Conservation (phyloP, 2,113 vertebrate species). For the Petaurus breviceps region DNA sequence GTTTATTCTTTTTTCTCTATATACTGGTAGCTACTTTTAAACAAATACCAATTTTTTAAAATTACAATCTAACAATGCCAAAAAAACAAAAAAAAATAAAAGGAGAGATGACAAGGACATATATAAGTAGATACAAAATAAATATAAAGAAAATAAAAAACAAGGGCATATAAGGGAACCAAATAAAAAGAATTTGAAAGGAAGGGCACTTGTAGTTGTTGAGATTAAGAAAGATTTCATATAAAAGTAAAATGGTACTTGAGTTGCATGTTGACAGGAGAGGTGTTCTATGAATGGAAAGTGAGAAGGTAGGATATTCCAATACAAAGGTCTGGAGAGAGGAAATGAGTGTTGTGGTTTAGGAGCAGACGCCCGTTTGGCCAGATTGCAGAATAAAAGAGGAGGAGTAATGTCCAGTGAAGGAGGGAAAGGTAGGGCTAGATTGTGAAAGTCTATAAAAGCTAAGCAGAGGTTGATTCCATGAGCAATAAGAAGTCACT, state of each 20-base stretch:
- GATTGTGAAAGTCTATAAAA: neutral
- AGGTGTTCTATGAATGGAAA: neutral
- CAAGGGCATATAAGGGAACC: neutral
- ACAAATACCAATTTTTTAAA: constrained; percentile 72
- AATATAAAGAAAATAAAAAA: neutral
- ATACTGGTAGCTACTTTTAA: constrained; percentile 73
- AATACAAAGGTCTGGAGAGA: neutral
- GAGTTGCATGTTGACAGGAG: neutral
- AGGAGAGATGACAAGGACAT: neutral
- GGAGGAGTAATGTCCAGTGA: neutral
- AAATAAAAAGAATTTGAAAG: neutral
- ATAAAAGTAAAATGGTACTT: neutral
- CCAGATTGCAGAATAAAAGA: neutral
- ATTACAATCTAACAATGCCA: constrained; percentile 31
- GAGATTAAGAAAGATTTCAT: neutral
- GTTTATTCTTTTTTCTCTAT: constrained; percentile 64
- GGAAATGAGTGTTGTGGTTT: neutral
- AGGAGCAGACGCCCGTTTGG: neutral
- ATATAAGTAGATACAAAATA: neutral
- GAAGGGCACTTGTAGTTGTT: neutral
- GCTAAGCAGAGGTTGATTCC: neutral
- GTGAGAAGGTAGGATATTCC: neutral
- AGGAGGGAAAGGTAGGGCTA: neutral
- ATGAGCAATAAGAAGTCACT: neutral
- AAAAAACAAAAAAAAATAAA: too few species aligned